phyloP scores from a whole-genome alignment of 2,888 invertebrate species.

The Drosophila emarginata region DNA sequence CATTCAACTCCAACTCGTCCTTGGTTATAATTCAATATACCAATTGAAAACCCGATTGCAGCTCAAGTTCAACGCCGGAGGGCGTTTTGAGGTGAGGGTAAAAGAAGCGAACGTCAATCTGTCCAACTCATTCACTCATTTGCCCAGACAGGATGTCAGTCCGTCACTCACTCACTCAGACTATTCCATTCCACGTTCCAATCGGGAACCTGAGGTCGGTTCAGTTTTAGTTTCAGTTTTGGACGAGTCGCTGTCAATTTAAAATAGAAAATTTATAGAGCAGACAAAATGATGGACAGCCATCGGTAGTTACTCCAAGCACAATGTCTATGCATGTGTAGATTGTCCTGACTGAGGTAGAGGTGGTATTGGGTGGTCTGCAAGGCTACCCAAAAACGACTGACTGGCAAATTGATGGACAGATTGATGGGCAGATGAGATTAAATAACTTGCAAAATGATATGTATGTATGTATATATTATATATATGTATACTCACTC shows the following conservation, averaged over 20 bases:
- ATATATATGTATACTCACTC: not conserved
- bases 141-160: slow-evolving; percentile 73
- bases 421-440: slow-evolving; percentile 83
- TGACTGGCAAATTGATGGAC: slow-evolving; percentile 82
- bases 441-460: slow-evolving; percentile 82
- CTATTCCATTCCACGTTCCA: slow-evolving; percentile 24
- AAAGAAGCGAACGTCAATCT: slow-evolving; percentile 66
- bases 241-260: slow-evolving; percentile 81
- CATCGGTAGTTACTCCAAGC: slow-evolving; percentile 66
- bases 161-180: slow-evolving; percentile 53
- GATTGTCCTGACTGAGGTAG: slow-evolving; percentile 19
- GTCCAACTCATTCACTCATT: slow-evolving; percentile 77
- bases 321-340: slow-evolving; percentile 38
- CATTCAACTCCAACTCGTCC: slow-evolving; percentile 54
- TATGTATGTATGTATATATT: slow-evolving; percentile 22
- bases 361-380: slow-evolving; percentile 25
- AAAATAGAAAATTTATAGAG: slow-evolving; percentile 81
- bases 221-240: slow-evolving; percentile 76
- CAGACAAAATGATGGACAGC: slow-evolving; percentile 82
- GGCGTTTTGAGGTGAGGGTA: slow-evolving; percentile 27
- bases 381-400: slow-evolving; percentile 35
- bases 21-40: slow-evolving; percentile 73
- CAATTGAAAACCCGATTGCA: slow-evolving; percentile 64
- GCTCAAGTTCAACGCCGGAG: slow-evolving; percentile 55
- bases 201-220: slow-evolving; percentile 60